These are phyloP conservation scores for Periparus ater DNA, from an alignment of 2,797 vertebrate species.

Conservation along the genomic window DNA sequence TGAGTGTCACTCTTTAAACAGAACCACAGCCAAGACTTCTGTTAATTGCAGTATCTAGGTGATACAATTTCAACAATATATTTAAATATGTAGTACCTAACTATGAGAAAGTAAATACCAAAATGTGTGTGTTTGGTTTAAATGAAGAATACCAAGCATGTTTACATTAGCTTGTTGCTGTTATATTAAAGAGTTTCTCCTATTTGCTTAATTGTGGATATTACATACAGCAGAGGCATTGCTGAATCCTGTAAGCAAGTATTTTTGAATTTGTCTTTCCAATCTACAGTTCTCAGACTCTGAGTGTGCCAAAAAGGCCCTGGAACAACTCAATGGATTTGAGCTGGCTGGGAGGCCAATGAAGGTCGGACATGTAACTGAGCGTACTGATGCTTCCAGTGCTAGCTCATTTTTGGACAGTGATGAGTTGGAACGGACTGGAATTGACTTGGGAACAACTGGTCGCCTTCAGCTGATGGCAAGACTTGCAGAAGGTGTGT, in stretches of 20 bases:
- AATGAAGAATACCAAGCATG: neutral
- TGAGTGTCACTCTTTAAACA: neutral
- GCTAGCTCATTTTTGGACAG: slow-evolving; percentile 92
- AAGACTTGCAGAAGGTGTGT: slow-evolving; percentile 90
- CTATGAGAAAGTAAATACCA: neutral
- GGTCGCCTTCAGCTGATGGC: slow-evolving; percentile 95
- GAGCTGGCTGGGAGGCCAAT: slow-evolving; percentile 95
- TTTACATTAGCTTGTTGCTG: neutral
- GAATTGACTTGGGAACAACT: slow-evolving; percentile 93
- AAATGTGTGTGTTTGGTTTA: neutral
- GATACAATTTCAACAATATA: neutral
- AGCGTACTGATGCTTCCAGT: slow-evolving; percentile 87
- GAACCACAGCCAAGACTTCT: neutral
- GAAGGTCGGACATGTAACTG: slow-evolving; percentile 97
- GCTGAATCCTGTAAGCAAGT: neutral
- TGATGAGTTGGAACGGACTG: slow-evolving; percentile 92
- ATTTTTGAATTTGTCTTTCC: neutral
- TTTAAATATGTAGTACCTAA: neutral
- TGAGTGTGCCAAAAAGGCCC: slow-evolving; percentile 95
- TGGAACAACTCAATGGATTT: slow-evolving; percentile 97
- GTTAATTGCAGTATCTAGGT: neutral
- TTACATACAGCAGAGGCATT: neutral
- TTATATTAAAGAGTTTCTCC: neutral
- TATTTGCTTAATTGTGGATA: fast-evolving
- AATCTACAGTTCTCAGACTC: slow-evolving; percentile 88